A percentile compares a stretch with the other conserved stretches of the same genome.
Conservation (phyloP, 1,140 invertebrate genomes). For the Lasioglossum albipes region DNA sequence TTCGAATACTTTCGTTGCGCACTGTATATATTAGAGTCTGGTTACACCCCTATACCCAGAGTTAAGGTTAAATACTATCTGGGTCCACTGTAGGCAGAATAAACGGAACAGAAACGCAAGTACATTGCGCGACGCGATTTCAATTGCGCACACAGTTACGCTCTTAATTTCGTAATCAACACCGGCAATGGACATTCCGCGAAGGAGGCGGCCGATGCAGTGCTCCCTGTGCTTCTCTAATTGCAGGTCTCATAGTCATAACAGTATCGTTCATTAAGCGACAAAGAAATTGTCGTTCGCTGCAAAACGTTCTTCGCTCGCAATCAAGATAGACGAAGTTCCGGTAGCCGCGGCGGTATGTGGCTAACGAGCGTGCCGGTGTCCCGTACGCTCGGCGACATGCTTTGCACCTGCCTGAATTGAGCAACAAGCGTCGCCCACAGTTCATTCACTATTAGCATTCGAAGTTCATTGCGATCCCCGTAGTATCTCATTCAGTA, state of each 20-base stretch:
- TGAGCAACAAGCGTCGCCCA: slow-evolving; percentile 49
- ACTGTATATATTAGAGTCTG: too few relatives aligned
- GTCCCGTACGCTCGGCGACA: not conserved
- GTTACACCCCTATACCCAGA: too few relatives aligned
- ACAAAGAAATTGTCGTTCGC: not conserved
- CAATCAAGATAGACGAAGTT: slow-evolving; percentile 23
- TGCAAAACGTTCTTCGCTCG: not conserved
- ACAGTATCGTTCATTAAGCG: slow-evolving; percentile 1
- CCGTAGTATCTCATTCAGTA: not conserved
- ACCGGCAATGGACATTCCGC: not conserved
- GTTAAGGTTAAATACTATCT: too few relatives aligned
- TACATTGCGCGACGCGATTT: not conserved
- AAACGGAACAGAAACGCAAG: not conserved
- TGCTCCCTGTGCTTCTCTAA: not conserved
- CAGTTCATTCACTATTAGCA: slow-evolving; percentile 25
- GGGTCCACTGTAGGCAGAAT: too few relatives aligned
- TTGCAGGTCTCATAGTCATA: not conserved
- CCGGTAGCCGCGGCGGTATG: not conserved
- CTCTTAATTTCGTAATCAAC: slow-evolving; percentile 3
- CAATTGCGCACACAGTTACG: not conserved
- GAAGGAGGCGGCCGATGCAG: not conserved
- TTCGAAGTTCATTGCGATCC: slow-evolving; percentile 37
- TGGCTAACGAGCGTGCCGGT: not conserved
- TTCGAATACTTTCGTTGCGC: too few relatives aligned
- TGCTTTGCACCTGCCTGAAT: slow-evolving; percentile 36